These are phyloP conservation scores for Scalopus aquaticus DNA, from an alignment of 2,113 vertebrate species.

Conservation along the genomic window DNA sequence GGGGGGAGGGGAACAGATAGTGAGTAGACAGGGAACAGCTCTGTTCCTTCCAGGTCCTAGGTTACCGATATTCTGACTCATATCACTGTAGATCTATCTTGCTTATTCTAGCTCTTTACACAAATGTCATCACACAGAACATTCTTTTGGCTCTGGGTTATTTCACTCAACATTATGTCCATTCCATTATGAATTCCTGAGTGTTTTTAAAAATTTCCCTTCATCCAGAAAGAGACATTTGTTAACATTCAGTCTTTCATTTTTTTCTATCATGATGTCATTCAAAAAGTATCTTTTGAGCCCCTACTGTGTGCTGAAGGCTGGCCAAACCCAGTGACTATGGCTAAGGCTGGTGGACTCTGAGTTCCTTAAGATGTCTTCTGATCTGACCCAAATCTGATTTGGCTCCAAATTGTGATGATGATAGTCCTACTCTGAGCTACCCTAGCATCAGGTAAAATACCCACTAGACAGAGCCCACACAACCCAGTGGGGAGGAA, in stretches of 20 bases:
- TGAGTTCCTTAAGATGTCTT: neutral
- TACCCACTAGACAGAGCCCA: neutral
- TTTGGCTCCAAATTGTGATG: neutral
- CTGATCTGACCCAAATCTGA: neutral
- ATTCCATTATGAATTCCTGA: neutral
- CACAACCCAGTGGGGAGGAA: neutral
- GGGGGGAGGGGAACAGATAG: neutral
- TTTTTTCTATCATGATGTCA: neutral
- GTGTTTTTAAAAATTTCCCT: neutral
- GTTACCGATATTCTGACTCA: neutral
- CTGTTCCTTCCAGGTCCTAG: neutral
- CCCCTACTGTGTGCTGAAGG: neutral
- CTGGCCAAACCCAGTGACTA: neutral
- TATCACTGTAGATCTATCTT: neutral
- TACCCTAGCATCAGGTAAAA: neutral
- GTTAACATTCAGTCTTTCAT: neutral
- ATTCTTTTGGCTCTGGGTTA: slow-evolving; percentile 10
- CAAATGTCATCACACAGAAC: neutral
- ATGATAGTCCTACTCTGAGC: neutral
- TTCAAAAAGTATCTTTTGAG: slow-evolving; percentile 6
- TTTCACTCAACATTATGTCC: slow-evolving; percentile 3
- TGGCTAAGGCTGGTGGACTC: neutral
- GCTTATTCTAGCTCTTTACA: slow-evolving; percentile 40
- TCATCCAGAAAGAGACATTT: neutral
- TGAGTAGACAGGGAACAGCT: neutral